These are phyloP conservation scores for Acestrorhynchus altus DNA, from an alignment of 2,797 vertebrate species.

Conservation along the genomic window DNA sequence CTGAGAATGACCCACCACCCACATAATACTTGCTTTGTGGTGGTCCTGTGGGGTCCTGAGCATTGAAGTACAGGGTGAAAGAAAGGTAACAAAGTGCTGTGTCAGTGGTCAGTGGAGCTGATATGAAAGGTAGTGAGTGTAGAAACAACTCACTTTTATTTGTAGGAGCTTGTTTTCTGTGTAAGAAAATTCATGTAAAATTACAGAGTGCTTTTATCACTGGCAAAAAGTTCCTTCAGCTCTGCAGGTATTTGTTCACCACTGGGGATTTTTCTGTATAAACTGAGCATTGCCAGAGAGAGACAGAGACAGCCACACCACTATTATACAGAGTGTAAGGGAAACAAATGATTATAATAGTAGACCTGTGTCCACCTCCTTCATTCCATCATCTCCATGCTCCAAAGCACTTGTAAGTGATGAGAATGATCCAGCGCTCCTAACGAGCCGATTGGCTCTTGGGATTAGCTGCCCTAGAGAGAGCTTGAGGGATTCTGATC, in stretches of 20 bases:
- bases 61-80: too few species aligned
- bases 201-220: neutral
- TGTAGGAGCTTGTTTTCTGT: too few species aligned
- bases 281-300: neutral
- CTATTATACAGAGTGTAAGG: conserved; percentile 10
- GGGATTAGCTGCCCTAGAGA: neutral
- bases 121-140: too few species aligned
- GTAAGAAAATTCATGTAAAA: too few species aligned
- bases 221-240: neutral
- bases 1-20: too few species aligned
- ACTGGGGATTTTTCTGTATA: neutral
- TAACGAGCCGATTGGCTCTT: conserved; percentile 16
- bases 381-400: conserved; percentile 2
- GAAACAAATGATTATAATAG: conserved; percentile 36
- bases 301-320: neutral
- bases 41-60: too few species aligned
- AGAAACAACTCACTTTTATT: too few species aligned
- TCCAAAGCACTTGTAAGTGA: conserved; percentile 42
- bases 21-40: too few species aligned
- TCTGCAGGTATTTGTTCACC: neutral
- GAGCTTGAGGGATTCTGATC: conserved; percentile 14
- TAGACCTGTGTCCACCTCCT: conserved; percentile 15
- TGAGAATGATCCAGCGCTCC: conserved; percentile 36
- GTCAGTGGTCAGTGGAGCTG: too few species aligned
- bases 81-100: too few species aligned